These are phyloP conservation scores for Drosophila setosimentum DNA, from an alignment of 2,888 invertebrate species.

Conservation along the genomic window DNA sequence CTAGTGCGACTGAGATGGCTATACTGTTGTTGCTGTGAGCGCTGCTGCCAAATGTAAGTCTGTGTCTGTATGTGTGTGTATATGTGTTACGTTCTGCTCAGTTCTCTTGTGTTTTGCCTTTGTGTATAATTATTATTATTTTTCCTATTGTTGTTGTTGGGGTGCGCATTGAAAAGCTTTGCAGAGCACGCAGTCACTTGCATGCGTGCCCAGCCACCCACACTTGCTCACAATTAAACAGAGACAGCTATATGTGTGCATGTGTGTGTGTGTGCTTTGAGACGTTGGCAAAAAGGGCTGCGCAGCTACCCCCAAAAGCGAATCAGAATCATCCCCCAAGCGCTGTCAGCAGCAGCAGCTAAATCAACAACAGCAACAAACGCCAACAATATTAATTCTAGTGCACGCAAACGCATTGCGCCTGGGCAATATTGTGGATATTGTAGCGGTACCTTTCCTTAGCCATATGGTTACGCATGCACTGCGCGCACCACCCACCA, in stretches of 20 bases:
- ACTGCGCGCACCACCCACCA: slow-evolving; percentile 64
- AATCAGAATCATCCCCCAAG: slow-evolving; percentile 53
- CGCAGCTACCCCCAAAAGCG: slow-evolving; percentile 63
- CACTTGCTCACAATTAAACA: slow-evolving; percentile 10
- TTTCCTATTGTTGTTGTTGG: not conserved
- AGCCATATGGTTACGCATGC: slow-evolving; percentile 70
- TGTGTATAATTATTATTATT: slow-evolving; percentile 6
- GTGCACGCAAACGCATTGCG: slow-evolving; percentile 60
- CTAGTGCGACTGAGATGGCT: slow-evolving; percentile 47
- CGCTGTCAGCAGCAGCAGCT: slow-evolving; percentile 7
- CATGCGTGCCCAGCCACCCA: slow-evolving; percentile 58
- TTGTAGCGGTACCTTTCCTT: slow-evolving; percentile 4
- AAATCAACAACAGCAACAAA: slow-evolving; percentile 18
- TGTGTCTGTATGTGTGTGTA: slow-evolving; percentile 2
- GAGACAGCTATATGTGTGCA: slow-evolving; percentile 28
- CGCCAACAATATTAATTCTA: slow-evolving; percentile 31
- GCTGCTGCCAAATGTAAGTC: slow-evolving; percentile 13
- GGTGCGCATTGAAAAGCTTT: slow-evolving; percentile 31
- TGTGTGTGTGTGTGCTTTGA: slow-evolving; percentile 9
- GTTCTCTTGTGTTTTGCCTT: slow-evolving; percentile 14
- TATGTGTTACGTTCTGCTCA: slow-evolving; percentile 9
- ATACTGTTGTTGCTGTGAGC: slow-evolving; percentile 21
- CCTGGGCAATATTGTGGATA: slow-evolving; percentile 37
- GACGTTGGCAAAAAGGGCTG: slow-evolving; percentile 41
- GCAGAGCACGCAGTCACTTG: slow-evolving; percentile 47